Base-by-base conservation (phyloP, 2,888 invertebrate species). In the Drosophila vallismaia region DNA sequence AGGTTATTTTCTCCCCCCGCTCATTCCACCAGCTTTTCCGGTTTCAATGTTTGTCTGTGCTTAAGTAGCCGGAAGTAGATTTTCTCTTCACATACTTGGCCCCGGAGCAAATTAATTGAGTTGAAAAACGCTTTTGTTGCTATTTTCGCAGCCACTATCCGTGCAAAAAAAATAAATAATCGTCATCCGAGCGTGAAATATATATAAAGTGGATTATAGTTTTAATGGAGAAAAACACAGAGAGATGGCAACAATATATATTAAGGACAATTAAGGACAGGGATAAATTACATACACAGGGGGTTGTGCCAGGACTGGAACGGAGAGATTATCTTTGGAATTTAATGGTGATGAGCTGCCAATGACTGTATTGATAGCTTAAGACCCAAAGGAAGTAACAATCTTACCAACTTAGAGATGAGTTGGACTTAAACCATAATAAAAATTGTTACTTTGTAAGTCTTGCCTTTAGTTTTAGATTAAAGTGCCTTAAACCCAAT, bases 141-240 rank as follows among this genome's bases (percentile, higher is more conserved):
- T 67, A 54, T 57, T 63, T 48, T 56, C 46, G 9, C 44, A 40
- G 45, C 28, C 9, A 36, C 19, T 19, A 10, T 29, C 24, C 44
- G 57, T 64, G 63, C 45, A 71, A 75, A 74, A 71, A 84, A 88
- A 83, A 88, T 83, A 83, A 88, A 84, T 88, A 87, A 84, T 88
- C 88, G 71, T 77, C 87, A 68, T 70, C 84, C 84, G 57, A 68
- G 74, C 88, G 83, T 71, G 78, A 83, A 83, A 83, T 88, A 83
- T 19, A 83, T 19, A 19, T 87, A 75, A 88, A 83, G 88, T 83
- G 83, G 83, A 87, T 83, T 83, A 88, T 81, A 81, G 83, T 87
- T 88, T 86, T 77, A 88, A 88, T 84, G 80, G 71, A 29, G 40
- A 42, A 71, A 57, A 48, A 49, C 38, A 45, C 59, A 28, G 4